phyloP scores from a whole-genome alignment of 2,888 invertebrate genomes.

The Asteroscopus sphinx region DNA sequence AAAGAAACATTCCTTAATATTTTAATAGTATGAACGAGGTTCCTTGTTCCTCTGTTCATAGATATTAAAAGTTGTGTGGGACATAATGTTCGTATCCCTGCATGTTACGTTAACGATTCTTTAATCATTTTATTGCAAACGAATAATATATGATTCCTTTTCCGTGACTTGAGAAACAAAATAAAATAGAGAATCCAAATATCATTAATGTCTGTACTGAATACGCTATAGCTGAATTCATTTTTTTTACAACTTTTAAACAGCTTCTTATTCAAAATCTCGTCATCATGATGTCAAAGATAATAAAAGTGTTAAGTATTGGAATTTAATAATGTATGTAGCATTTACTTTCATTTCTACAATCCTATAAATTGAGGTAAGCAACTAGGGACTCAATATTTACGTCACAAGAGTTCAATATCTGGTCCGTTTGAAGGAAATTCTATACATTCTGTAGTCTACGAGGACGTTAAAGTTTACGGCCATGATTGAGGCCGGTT shows the following conservation, averaged over 20 bases:
- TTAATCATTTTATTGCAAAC: constrained; percentile 25
- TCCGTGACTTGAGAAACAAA: constrained; percentile 2
- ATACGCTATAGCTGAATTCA: background rate
- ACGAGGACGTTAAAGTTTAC: constrained; percentile 70
- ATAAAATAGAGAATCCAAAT: constrained; percentile 18
- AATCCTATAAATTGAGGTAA: constrained; percentile 2
- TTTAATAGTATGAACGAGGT: too few species aligned
- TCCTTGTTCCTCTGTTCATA: background rate
- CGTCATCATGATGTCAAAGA: background rate
- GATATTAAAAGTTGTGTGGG: background rate
- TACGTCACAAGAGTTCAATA: constrained; percentile 13
- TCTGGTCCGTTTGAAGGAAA: constrained; percentile 26
- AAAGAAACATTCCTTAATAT: too few species aligned
- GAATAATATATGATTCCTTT: constrained; percentile 17
- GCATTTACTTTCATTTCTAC: background rate
- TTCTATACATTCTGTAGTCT: constrained; percentile 67
- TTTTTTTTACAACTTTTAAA: too few species aligned
- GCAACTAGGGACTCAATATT: background rate
- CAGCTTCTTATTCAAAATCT: background rate
- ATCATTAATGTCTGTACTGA: background rate
- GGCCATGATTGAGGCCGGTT: constrained; percentile 66
- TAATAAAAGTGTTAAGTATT: background rate
- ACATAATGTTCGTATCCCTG: constrained; percentile 8
- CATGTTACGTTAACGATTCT: constrained; percentile 33
- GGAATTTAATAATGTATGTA: too few species aligned